Evolutionary conservation across 2,888 invertebrate species (phyloP).

Genomic region (Meta bourneti): DNA sequence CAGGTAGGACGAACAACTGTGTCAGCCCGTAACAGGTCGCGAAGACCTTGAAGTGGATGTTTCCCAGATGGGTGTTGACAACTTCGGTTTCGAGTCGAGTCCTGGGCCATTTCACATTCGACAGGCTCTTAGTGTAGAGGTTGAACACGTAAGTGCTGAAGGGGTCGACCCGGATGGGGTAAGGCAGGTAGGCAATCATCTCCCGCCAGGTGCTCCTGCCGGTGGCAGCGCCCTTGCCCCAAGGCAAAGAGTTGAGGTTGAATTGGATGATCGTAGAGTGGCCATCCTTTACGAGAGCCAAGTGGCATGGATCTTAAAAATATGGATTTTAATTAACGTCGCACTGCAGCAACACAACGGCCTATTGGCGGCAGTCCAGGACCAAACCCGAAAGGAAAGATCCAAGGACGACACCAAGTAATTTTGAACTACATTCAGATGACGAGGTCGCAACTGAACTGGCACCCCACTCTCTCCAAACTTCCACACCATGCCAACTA

Average conservation of each 20-base stretch:
- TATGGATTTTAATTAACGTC: no score
- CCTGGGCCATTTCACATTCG: slow-evolving; percentile 41
- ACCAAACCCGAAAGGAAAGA: no score
- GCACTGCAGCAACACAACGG: no score
- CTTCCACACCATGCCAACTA: no score
- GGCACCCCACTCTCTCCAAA: no score
- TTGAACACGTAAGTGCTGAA: slow-evolving; percentile 50
- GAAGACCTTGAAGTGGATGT: slow-evolving; percentile 17
- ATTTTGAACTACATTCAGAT: no score
- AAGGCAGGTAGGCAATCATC: slow-evolving; percentile 64
- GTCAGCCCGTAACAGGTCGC: slow-evolving; percentile 43
- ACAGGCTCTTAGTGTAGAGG: neutral
- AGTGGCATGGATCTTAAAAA: slow-evolving; percentile 18
- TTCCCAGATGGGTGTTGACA: slow-evolving; percentile 39
- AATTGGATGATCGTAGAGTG: slow-evolving; percentile 31
- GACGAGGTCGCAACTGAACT: no score
- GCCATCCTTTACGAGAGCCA: slow-evolving; percentile 43
- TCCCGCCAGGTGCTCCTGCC: slow-evolving; percentile 56
- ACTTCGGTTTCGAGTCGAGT: slow-evolving; percentile 41
- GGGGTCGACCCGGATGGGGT: slow-evolving; percentile 63
- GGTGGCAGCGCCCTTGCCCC: slow-evolving; percentile 33
- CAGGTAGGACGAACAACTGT: slow-evolving; percentile 64
- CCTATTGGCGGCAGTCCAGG: no score
- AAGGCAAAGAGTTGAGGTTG: slow-evolving; percentile 65
- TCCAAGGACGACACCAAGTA: no score